Conservation (phyloP, 2,888 invertebrate species). For the Hemithea aestivaria region DNA sequence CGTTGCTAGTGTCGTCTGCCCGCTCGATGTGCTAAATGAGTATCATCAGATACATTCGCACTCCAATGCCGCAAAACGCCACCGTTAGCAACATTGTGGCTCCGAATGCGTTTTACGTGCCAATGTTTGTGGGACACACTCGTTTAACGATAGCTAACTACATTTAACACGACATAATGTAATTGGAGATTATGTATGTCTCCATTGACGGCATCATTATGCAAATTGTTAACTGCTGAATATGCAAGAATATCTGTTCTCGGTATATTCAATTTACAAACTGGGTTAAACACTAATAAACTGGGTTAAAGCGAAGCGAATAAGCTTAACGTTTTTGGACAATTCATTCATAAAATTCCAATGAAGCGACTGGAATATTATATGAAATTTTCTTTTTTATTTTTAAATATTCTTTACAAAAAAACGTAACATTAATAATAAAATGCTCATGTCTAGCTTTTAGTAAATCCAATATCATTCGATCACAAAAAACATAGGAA, state of each 20-base stretch:
- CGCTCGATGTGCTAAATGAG: slow-evolving; percentile 13
- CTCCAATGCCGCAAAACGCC: background rate
- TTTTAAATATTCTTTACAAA: too few relatives aligned
- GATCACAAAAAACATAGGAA: too few relatives aligned
- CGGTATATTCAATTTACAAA: too few relatives aligned
- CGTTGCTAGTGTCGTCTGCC: slow-evolving; percentile 33
- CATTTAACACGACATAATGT: slow-evolving; percentile 1
- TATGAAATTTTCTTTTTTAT: too few relatives aligned
- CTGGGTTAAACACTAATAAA: too few relatives aligned
- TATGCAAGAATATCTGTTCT: background rate
- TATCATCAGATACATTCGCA: slow-evolving; percentile 13
- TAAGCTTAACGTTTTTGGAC: too few relatives aligned
- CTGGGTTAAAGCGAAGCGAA: too few relatives aligned
- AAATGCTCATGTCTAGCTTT: too few relatives aligned
- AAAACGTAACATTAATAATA: too few relatives aligned
- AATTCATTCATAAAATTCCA: too few relatives aligned
- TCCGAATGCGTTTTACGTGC: slow-evolving; percentile 22
- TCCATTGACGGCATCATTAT: slow-evolving; percentile 3
- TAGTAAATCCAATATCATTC: too few relatives aligned
- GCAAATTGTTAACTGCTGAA: background rate
- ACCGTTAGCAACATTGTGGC: slow-evolving; percentile 14
- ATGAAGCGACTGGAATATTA: too few relatives aligned
- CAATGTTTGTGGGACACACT: slow-evolving; percentile 16
- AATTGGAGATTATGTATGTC: background rate
- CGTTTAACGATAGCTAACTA: slow-evolving; percentile 9